Conservation (phyloP, 2,113 vertebrate species). For the Acinonyx jubatus region DNA sequence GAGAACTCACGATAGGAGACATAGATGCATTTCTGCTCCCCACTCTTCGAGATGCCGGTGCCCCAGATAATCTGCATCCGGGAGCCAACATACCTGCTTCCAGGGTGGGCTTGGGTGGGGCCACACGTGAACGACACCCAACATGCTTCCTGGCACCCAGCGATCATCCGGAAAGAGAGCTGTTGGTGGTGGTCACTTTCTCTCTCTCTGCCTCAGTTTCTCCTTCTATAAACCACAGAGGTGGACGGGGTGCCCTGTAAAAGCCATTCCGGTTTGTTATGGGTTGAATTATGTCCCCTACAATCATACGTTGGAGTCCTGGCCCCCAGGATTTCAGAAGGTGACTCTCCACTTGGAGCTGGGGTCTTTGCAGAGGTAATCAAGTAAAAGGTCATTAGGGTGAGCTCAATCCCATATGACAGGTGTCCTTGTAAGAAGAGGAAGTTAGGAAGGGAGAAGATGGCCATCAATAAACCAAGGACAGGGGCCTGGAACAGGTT, state of each 20-base stretch:
- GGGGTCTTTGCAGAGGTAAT: background rate
- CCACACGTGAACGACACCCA: background rate
- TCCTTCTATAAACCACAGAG: rapidly evolving
- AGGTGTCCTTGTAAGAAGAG: background rate
- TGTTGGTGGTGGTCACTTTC: background rate
- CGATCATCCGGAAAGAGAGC: rapidly evolving
- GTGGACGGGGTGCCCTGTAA: too few species aligned
- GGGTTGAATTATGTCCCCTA: background rate
- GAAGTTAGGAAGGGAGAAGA: background rate
- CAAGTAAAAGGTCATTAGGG: too few species aligned
- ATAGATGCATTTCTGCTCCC: background rate
- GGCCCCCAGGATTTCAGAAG: background rate
- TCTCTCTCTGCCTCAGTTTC: background rate
- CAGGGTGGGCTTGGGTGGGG: background rate
- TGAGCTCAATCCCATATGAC: background rate
- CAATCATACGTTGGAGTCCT: background rate
- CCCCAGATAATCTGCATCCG: rapidly evolving
- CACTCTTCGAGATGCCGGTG: too few species aligned
- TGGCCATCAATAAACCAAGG: rapidly evolving
- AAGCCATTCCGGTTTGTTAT: background rate
- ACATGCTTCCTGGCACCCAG: background rate
- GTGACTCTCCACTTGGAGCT: background rate
- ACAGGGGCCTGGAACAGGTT: background rate
- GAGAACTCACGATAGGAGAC: too few species aligned
- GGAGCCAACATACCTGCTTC: rapidly evolving